Conservation (phyloP, 2,888 invertebrate species). For the Ommatoiulus sabulosus region DNA sequence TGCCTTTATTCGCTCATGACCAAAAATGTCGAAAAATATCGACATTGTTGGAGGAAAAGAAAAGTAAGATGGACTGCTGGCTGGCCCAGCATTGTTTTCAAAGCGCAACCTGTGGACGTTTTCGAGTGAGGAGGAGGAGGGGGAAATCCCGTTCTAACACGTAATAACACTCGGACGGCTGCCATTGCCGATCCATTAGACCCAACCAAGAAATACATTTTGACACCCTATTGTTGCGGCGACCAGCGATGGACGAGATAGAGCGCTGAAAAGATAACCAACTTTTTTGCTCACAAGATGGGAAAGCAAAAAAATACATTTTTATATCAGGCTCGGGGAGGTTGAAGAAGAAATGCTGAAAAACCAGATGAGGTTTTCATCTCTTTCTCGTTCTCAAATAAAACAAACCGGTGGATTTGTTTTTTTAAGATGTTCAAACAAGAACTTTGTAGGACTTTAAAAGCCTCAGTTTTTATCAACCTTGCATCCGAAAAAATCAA, state of each 20-base stretch:
- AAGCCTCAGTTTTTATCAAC: too few relatives aligned
- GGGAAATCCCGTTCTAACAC: neutral
- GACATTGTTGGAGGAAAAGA: conserved; percentile 24
- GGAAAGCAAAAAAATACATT: neutral
- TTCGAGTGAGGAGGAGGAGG: neutral
- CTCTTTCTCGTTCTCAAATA: too few relatives aligned
- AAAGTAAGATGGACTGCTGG: conserved; percentile 49
- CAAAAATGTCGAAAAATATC: conserved; percentile 54
- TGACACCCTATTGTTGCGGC: conserved; percentile 30
- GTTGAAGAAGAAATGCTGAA: neutral
- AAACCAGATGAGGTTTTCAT: too few relatives aligned
- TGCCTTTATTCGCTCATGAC: conserved; percentile 51
- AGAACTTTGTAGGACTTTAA: too few relatives aligned
- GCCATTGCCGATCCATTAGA: conserved; percentile 29
- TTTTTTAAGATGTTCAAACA: too few relatives aligned
- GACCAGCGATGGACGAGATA: conserved; percentile 17
- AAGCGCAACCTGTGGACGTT: conserved; percentile 45
- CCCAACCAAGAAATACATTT: neutral
- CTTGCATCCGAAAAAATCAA: too few relatives aligned
- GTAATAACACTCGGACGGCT: conserved; percentile 32
- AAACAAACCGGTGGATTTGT: too few relatives aligned
- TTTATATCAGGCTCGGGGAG: neutral
- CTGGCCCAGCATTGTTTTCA: conserved; percentile 44
- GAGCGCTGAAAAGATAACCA: conserved; percentile 12
- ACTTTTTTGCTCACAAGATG: neutral